Evolutionary conservation across 2,888 invertebrate species (phyloP), one percentile per base, ranked within the genome.

Genomic region (Tetranychus piercei): DNA sequence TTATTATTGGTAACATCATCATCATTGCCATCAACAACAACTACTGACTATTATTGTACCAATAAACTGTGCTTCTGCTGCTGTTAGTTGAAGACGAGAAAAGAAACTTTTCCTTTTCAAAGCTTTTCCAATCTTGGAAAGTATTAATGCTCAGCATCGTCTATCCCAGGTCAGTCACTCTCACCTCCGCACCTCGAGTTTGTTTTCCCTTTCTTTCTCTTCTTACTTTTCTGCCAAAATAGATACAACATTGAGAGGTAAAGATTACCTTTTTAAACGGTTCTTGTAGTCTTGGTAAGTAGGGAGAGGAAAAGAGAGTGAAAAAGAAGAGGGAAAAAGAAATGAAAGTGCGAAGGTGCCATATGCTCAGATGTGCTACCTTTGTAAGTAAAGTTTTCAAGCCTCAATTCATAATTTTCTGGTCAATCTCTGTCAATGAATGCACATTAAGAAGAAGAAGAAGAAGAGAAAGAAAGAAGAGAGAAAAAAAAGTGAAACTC

Each of bases 361-460:
- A 55, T 55, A 55, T 55, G 55, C 55, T 55, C 9, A 55, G 55
- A 15, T 15, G 55, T 55, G 55, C 55, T 55, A 15, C 55, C 55
- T 15, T 55, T 55, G 55, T 55, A 7, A 55, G 11, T 15, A 55
- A 15, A 55, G 55, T 55, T 55, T 55, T 55, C 55, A 15, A 55
- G 55, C 55, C 55, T 55, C 55, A 55, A 55, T 55, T 15, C 55
- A 55, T 55, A 55, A 55, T 55, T 55, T 55, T 55, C 55, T 55
- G 55, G 55, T 55, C 55, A 55, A 55, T 55, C 55, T 55, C 55
- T 55, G 55, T 55, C 55, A 55, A 55, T 55, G 55, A 55, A 55
- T 55, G 55, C 55, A 15, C 15, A 55, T 55, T 55, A 55, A 15
- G 9, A 15, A 45, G 45, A 6, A 9, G 9, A 45, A 7, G 45